Percentiles rank a stretch among this genome's conserved stretches.
Evolutionary conservation across 2,113 vertebrate species (phyloP).

Genomic region (Mus pahari): DNA sequence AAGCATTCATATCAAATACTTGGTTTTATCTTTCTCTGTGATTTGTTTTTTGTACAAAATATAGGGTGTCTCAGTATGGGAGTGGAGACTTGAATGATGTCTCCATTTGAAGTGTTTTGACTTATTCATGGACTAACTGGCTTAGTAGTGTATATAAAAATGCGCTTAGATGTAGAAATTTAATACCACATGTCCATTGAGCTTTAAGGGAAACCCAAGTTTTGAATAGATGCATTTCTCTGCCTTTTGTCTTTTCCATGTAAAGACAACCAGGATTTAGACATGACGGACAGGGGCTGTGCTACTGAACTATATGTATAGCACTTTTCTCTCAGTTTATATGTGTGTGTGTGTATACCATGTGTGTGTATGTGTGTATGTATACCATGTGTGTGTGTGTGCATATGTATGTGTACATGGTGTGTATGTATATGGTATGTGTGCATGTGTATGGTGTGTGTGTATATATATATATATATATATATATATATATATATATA

Average conservation of each 20-base stretch:
- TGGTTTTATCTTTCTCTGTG: slow-evolving; percentile 54
- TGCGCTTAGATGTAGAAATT: not conserved
- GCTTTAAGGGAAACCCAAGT: slow-evolving; percentile 15
- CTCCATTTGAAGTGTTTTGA: not conserved
- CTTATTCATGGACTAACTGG: not conserved
- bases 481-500: not conserved
- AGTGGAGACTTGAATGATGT: not conserved
- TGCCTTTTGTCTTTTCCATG: not conserved
- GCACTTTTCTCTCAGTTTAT: not conserved
- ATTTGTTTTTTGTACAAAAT: slow-evolving; percentile 52
- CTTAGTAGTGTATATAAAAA: slow-evolving; percentile 13
- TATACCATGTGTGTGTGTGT: not conserved
- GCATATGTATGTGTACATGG: not conserved
- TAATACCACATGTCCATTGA: not conserved
- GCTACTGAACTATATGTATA: not conserved
- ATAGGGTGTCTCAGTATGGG: not conserved
- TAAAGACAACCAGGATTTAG: not conserved
- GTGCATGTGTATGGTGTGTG: not conserved
- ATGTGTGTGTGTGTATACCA: not conserved
- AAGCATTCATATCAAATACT: not conserved
- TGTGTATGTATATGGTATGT: not conserved
- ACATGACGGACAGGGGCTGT: not conserved
- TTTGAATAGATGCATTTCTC: not conserved
- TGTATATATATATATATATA: not conserved
- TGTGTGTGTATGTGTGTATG: not conserved